These are phyloP conservation scores for Micoletzkya japonica DNA, from an alignment of 2,888 invertebrate species.

Conservation along the genomic window DNA sequence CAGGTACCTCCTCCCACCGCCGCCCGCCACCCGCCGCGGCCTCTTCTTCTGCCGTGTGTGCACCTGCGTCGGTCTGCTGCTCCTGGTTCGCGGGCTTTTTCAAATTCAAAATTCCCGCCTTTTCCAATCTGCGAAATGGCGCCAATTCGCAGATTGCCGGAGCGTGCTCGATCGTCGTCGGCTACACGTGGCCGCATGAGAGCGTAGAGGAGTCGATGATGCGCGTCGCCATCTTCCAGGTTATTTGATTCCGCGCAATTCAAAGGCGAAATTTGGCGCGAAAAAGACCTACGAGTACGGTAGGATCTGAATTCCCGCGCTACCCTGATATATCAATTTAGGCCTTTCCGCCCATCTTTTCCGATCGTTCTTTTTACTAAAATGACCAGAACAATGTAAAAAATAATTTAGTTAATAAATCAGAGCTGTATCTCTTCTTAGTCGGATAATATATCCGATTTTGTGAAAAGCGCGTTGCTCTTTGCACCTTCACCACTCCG, in stretches of 20 bases:
- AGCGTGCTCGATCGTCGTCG: slow-evolving; percentile 57
- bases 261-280: background rate
- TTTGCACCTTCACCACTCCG: too few relatives aligned
- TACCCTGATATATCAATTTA: too few relatives aligned
- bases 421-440: too few relatives aligned
- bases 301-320: too few relatives aligned
- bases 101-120: background rate
- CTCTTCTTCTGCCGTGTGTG: slow-evolving; percentile 55
- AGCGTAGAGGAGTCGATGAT: slow-evolving; percentile 43
- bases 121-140: background rate
- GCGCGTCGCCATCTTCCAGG: slow-evolving; percentile 43
- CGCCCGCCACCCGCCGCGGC: slow-evolving; percentile 55
- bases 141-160: slow-evolving; percentile 35
- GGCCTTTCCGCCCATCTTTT: too few relatives aligned
- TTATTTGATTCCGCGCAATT: slow-evolving; percentile 17
- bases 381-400: too few relatives aligned
- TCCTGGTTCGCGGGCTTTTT: slow-evolving; percentile 40
- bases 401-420: too few relatives aligned
- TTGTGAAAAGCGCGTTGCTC: too few relatives aligned
- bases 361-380: too few relatives aligned
- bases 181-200: slow-evolving; percentile 59
- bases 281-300: too few relatives aligned
- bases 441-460: too few relatives aligned
- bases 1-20: slow-evolving; percentile 61
- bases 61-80: slow-evolving; percentile 57